Percentiles rank a stretch among this genome's conserved stretches.
These are phyloP conservation scores for Corythaeola cristata DNA, from an alignment of 2,113 vertebrate species.

Conservation along the genomic window DNA sequence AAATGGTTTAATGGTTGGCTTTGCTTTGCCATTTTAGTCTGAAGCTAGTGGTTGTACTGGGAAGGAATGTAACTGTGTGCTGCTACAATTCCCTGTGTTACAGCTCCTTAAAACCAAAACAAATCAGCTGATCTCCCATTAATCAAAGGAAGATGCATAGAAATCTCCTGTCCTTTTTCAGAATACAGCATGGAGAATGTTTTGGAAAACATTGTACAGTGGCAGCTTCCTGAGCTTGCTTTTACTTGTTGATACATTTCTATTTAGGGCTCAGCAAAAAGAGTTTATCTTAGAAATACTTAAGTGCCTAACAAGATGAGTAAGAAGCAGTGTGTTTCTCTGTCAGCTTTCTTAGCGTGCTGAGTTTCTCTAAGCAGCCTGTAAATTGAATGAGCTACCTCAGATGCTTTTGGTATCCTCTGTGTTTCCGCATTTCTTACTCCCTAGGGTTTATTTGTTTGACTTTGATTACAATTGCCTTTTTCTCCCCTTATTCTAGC, in stretches of 20 bases:
- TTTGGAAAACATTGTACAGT: neutral
- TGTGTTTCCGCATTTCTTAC: neutral
- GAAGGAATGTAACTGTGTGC: neutral
- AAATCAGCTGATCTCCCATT: neutral
- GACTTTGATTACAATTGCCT: neutral
- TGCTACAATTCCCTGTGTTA: neutral
- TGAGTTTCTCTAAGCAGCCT: neutral
- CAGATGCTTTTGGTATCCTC: neutral
- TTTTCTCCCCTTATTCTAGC: conserved; percentile 60
- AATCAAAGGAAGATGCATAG: neutral
- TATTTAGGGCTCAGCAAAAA: neutral
- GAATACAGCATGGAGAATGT: neutral
- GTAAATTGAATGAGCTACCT: neutral
- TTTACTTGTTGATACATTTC: neutral
- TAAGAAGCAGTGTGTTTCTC: neutral
- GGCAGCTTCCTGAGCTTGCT: neutral
- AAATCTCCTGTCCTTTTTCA: neutral
- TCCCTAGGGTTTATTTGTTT: neutral
- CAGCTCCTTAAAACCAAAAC: neutral
- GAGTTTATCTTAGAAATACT: neutral
- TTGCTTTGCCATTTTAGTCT: neutral
- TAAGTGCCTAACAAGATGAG: neutral
- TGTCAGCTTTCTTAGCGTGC: neutral
- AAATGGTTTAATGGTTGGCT: no score
- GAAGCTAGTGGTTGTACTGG: neutral